These are phyloP conservation scores for Chinchilla lanigera DNA, from an alignment of 2,113 vertebrate genomes.

Conservation along the genomic window DNA sequence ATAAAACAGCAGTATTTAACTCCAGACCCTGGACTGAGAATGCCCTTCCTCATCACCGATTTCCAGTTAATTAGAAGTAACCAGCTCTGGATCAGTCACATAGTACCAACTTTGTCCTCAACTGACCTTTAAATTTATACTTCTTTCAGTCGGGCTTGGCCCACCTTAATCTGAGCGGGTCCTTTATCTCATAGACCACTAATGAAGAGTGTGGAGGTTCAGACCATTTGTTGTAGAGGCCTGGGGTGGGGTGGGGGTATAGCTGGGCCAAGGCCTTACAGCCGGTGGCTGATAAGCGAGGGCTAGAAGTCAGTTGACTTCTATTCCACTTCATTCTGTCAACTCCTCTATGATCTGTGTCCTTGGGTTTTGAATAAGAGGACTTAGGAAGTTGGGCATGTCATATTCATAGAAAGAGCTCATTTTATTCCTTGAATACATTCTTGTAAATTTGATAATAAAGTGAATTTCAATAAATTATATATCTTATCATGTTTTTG, in stretches of 20 bases:
- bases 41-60: background rate
- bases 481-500: conserved; percentile 59
- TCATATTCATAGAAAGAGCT: conserved; percentile 6
- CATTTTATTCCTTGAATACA: conserved; percentile 12
- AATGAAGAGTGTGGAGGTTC: background rate
- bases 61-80: conserved; percentile 44
- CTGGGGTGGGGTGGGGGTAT: background rate
- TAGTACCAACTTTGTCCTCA: conserved; percentile 32
- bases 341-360: background rate
- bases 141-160: conserved; percentile 16
- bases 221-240: background rate
- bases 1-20: conserved; percentile 16
- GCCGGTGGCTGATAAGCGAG: background rate
- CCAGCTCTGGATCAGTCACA: background rate
- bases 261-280: background rate
- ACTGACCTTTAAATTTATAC: conserved; percentile 41
- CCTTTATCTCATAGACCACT: background rate
- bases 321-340: background rate
- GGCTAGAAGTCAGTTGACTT: background rate
- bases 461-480: conserved; percentile 69
- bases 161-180: background rate
- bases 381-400: background rate
- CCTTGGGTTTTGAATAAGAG: conserved; percentile 41
- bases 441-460: conserved; percentile 64
- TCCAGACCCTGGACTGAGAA: background rate